Conservation (phyloP, 2,888 invertebrate species). For the Anodontia alba region DNA sequence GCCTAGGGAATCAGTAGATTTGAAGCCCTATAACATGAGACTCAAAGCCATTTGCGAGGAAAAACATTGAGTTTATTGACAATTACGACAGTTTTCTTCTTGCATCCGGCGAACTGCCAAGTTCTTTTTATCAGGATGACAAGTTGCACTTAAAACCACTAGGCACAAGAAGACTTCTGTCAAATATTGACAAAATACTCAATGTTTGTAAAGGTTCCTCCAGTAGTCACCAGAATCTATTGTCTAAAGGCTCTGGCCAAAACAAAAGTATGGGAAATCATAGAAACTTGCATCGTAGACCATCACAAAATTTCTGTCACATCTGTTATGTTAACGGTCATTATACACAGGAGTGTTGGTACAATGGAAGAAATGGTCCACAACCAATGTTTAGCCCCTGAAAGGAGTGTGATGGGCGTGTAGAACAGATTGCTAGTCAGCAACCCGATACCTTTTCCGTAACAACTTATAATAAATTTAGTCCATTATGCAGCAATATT, state of each 20-base stretch:
- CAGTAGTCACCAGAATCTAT: neutral
- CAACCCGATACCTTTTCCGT: neutral
- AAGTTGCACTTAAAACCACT: neutral
- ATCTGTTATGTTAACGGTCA: neutral
- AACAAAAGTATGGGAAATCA: neutral
- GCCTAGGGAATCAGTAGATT: neutral
- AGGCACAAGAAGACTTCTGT: neutral
- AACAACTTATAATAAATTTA: neutral
- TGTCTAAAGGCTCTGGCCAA: neutral
- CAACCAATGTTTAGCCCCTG: neutral
- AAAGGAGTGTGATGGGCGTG: neutral
- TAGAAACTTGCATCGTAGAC: neutral
- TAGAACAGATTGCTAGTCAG: neutral
- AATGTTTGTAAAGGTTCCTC: neutral
- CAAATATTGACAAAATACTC: neutral
- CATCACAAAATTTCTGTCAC: neutral
- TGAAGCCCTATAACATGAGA: neutral
- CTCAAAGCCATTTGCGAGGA: neutral
- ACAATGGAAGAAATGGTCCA: neutral
- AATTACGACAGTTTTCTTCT: neutral
- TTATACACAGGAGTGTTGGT: neutral
- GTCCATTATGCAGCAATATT: neutral
- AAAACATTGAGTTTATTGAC: conserved; percentile 5
- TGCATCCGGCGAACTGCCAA: neutral
- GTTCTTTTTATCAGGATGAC: neutral